phyloP scores from a whole-genome alignment of 2,888 invertebrate species.

The Yponomeuta plumbellus region DNA sequence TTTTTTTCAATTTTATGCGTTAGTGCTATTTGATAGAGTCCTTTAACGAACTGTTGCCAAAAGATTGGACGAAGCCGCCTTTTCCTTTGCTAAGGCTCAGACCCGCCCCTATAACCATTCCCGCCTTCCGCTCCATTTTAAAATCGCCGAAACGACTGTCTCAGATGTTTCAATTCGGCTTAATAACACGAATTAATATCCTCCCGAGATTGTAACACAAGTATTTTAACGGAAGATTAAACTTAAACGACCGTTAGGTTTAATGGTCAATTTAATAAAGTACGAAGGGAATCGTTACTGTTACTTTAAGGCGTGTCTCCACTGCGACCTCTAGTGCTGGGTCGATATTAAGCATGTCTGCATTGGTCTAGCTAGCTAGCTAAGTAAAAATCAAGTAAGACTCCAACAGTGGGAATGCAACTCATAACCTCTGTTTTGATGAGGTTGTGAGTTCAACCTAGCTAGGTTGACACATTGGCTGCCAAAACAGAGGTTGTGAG shows the following conservation, averaged over 20 bases:
- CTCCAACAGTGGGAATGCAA: too few relatives aligned
- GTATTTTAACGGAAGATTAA: conserved; percentile 3
- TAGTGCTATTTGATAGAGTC: too few relatives aligned
- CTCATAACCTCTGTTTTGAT: too few relatives aligned
- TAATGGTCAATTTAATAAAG: conserved; percentile 3
- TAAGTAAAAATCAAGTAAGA: too few relatives aligned
- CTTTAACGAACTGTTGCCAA: background rate
- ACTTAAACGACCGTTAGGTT: background rate
- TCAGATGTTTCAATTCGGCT: conserved; percentile 1
- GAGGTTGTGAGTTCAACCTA: too few relatives aligned
- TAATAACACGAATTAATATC: background rate
- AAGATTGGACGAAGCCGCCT: background rate
- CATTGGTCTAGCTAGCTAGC: too few relatives aligned
- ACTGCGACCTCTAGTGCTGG: too few relatives aligned
- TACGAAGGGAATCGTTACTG: background rate
- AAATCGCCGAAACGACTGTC: background rate
- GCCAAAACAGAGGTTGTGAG: too few relatives aligned
- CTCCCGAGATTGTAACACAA: background rate
- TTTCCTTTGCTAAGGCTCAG: background rate
- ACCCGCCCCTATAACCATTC: background rate
- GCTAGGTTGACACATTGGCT: too few relatives aligned
- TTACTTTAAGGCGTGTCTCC: background rate
- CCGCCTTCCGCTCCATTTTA: background rate
- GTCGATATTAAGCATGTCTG: too few relatives aligned
- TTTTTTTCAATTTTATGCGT: too few relatives aligned